Percentiles rank a stretch among this genome's conserved stretches.
phyloP scores from a whole-genome alignment of 2,113 vertebrate species.

The Myotis davidii region DNA sequence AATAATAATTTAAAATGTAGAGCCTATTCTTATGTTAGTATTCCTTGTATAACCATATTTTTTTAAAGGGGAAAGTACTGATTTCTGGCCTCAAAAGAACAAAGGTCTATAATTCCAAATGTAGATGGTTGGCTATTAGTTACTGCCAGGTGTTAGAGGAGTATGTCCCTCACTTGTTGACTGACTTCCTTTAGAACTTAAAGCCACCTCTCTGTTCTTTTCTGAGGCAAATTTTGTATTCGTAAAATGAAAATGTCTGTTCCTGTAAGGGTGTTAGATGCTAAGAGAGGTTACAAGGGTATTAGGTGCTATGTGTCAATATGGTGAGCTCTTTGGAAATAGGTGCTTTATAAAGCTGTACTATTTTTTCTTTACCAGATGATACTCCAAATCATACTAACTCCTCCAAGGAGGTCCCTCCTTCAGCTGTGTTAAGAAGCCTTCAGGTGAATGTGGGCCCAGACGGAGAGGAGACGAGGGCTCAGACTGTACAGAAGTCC shows the following conservation, averaged over 20 bases:
- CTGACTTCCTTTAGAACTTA: background rate
- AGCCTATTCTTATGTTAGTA: background rate
- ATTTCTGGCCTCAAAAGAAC: background rate
- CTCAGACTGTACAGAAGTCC: constrained; percentile 87
- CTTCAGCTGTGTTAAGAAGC: constrained; percentile 88
- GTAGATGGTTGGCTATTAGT: background rate
- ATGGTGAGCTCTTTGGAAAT: background rate
- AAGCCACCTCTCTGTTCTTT: constrained; percentile 3
- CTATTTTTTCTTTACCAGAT: constrained; percentile 82
- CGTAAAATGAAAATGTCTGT: constrained; percentile 38
- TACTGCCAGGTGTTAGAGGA: background rate
- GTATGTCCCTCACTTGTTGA: background rate
- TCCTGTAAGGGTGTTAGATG: background rate
- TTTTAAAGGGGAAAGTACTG: background rate
- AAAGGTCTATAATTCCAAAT: background rate
- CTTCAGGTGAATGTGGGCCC: constrained; percentile 88
- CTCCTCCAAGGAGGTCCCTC: constrained; percentile 87
- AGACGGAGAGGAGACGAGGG: constrained; percentile 89
- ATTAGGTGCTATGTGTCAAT: background rate
- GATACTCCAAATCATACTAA: constrained; percentile 84
- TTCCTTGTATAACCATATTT: constrained; percentile 26
- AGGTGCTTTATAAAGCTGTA: background rate
- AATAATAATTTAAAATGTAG: constrained; percentile 31
- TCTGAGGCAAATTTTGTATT: constrained; percentile 15
- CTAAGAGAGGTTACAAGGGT: background rate